Evolutionary conservation across 2,888 invertebrate genomes (phyloP).

Genomic region (Eucriotettix oculatus): DNA sequence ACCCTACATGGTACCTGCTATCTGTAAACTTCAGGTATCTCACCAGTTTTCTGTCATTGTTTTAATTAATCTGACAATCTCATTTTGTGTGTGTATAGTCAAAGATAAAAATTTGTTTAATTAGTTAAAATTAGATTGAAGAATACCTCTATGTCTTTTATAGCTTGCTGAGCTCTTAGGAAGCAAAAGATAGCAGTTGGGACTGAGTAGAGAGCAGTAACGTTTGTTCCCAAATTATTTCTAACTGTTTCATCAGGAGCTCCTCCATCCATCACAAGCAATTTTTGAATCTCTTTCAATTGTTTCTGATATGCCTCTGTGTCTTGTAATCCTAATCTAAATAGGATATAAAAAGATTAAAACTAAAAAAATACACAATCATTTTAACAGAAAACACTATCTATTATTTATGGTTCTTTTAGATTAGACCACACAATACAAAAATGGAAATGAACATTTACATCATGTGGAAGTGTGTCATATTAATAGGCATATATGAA

Average conservation of each 20-base stretch:
- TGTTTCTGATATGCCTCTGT: slow-evolving; percentile 35
- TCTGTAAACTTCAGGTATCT: too few species aligned
- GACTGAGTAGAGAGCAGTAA: slow-evolving; percentile 49
- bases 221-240: slow-evolving; percentile 37
- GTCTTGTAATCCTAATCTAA: slow-evolving; percentile 23
- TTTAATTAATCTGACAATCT: too few species aligned
- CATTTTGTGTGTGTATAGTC: too few species aligned
- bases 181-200: slow-evolving; percentile 58
- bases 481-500: not conserved
- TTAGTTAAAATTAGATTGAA: not conserved
- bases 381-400: not conserved
- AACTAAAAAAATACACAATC: not conserved
- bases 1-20: too few species aligned
- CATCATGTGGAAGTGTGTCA: too few species aligned
- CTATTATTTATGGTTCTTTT: not conserved
- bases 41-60: too few species aligned
- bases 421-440: too few species aligned
- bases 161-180: slow-evolving; percentile 33
- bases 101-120: too few species aligned
- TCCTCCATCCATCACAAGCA: slow-evolving; percentile 27
- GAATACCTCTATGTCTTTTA: slow-evolving; percentile 30
- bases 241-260: slow-evolving; percentile 33
- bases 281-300: slow-evolving; percentile 31
- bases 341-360: not conserved
- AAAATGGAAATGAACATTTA: too few species aligned